Conservation (phyloP, 2,888 invertebrate species). For the Trichacis sp. region DNA sequence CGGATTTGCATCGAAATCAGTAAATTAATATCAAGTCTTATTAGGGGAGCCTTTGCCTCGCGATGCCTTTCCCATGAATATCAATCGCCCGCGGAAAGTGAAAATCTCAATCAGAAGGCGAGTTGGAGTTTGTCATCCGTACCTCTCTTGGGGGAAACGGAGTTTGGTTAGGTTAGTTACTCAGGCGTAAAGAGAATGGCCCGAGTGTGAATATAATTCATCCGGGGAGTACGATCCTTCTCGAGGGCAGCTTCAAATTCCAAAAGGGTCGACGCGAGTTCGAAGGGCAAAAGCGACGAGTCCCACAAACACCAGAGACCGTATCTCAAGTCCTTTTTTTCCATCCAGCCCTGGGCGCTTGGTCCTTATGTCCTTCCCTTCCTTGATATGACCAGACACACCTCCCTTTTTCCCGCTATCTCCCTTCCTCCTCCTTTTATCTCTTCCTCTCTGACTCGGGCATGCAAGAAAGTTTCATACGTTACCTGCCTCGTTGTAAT, state of each 20-base stretch:
- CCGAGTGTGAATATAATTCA: conserved; percentile 41
- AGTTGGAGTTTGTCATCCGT: conserved; percentile 15
- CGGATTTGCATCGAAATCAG: conserved; percentile 13
- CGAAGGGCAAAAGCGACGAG: conserved; percentile 46
- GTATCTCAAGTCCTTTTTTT: conserved; percentile 15
- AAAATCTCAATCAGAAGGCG: conserved; percentile 37
- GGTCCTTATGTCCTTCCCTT: conserved; percentile 41
- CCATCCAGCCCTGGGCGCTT: conserved; percentile 27
- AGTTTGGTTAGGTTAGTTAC: conserved; percentile 39
- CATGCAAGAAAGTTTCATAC: conserved; percentile 51
- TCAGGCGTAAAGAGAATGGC: conserved; percentile 38
- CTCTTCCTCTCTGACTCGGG: conserved; percentile 21
- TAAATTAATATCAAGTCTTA: conserved; percentile 7
- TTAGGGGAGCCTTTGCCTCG: neutral
- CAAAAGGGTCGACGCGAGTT: conserved; percentile 43
- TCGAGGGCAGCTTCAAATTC: conserved; percentile 21
- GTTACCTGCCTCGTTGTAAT: conserved; percentile 59
- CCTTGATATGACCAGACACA: conserved; percentile 35
- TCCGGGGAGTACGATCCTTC: conserved; percentile 37
- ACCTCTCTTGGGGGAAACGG: conserved; percentile 16
- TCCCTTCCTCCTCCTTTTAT: conserved; percentile 29
- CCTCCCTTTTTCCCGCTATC: conserved; percentile 40
- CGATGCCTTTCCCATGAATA: conserved; percentile 30
- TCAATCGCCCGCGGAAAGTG: conserved; percentile 30
- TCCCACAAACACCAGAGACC: conserved; percentile 47